phyloP scores from a whole-genome alignment of 2,113 vertebrate species.

The Toxotes jaculatrix region DNA sequence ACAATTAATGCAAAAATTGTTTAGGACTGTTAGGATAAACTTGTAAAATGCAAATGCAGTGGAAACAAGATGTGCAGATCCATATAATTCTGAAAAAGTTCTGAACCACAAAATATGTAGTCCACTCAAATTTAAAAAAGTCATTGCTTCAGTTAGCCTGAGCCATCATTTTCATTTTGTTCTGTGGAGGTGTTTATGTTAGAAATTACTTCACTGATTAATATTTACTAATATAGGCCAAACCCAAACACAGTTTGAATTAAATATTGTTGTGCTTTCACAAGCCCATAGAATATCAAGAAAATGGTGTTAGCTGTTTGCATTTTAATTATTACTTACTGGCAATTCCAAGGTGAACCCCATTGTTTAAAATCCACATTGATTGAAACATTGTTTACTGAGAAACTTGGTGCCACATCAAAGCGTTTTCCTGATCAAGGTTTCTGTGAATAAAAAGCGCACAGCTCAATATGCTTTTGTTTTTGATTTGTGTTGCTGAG shows the following conservation, averaged over 20 bases:
- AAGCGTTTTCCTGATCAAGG: background rate
- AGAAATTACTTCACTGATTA: background rate
- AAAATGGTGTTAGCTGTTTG: background rate
- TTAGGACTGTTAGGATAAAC: background rate
- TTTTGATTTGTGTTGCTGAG: background rate
- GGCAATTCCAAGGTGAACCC: slow-evolving; percentile 3
- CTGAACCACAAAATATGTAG: background rate
- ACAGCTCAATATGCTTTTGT: slow-evolving; percentile 5
- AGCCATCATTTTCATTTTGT: background rate
- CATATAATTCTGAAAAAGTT: background rate
- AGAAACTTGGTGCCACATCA: background rate
- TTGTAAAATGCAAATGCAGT: background rate
- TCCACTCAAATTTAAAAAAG: background rate
- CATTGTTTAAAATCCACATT: background rate
- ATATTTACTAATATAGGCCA: background rate
- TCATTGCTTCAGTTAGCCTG: background rate
- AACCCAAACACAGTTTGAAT: background rate
- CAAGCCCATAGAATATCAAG: background rate
- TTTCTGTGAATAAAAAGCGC: slow-evolving; percentile 32
- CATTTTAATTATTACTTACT: background rate
- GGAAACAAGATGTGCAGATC: background rate
- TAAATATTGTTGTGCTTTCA: background rate
- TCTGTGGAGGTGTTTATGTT: background rate
- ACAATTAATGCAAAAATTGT: background rate
- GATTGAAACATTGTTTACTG: slow-evolving; percentile 9